Evolutionary conservation across 2,888 invertebrate species (phyloP).

Genomic region (Achlya flavicornis): DNA sequence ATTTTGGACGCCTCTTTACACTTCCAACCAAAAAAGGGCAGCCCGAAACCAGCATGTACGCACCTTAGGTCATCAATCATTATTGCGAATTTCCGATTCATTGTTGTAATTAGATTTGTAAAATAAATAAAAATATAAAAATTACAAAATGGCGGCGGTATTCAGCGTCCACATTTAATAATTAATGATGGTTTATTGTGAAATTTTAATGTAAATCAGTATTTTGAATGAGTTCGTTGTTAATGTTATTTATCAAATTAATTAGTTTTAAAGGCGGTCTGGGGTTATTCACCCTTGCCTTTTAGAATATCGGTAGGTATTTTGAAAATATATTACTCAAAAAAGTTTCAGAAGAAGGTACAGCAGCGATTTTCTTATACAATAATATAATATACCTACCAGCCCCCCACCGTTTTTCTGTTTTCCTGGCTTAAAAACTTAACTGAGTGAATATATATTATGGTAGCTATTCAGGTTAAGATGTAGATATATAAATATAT

Average conservation of each 20-base stretch:
- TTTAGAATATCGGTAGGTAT: no score
- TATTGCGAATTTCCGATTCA: conserved; percentile 59
- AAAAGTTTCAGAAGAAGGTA: no score
- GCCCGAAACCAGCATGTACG: conserved; percentile 16
- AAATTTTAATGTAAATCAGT: conserved; percentile 27
- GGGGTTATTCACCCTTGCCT: background rate
- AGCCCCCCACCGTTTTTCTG: no score
- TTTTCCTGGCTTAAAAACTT: no score
- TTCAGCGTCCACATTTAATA: background rate
- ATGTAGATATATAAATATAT: no score
- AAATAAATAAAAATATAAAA: conserved; percentile 30
- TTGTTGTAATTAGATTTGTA: conserved; percentile 60
- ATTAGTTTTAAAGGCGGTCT: background rate
- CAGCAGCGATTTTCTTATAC: no score
- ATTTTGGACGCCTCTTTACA: background rate
- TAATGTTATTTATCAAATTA: background rate
- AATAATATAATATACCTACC: no score
- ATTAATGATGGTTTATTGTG: conserved; percentile 3
- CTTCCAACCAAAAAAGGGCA: background rate
- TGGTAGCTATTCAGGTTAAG: no score
- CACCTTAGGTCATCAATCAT: conserved; percentile 57
- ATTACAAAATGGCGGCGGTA: background rate
- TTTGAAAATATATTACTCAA: no score
- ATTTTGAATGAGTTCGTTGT: background rate
- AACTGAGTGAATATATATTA: no score